Base-by-base conservation (phyloP, 2,888 invertebrate genomes). In the Pollenia amentaria region DNA sequence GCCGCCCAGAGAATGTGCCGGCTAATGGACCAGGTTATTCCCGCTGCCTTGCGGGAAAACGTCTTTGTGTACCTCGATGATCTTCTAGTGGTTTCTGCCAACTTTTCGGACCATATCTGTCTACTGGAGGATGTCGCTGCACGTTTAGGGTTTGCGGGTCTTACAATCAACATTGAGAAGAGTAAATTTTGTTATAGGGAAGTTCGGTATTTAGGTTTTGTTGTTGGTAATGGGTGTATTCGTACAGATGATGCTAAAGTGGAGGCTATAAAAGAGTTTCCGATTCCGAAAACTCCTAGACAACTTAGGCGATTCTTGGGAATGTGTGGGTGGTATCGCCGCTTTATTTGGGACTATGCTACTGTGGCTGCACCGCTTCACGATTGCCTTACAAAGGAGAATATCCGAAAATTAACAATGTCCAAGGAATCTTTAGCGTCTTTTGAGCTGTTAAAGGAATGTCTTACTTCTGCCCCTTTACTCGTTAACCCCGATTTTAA, bases 1-100 rank as follows among this genome's bases (percentile, higher is more conserved):
- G 51, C 51, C 21, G 51, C 51, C 16, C 16, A 70, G 6, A 65
- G 77, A 55, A 84, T 88, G 87, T 78, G 86, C 29, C n/a, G 85
- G 6, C 53, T 78, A 21, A 73, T 78, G 81, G 73, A 84, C 18
- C 72, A 73, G 16, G 42, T 7, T 38, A 67, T 67, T 7, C 42
- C 62, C 8, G 42, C 62, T 10, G 2, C n/a, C 2, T 21, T 55
- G 40, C 42, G 42, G 4, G 8, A 9, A 29, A 67, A 48, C 38
- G 67, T 48, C 9, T 67, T 48, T 29, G 67, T 48, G 3, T 67
- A 67, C 29, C 46, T 67, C 6, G 67, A 67, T 29, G 67, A 48
- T 12, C 44, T 78, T 42, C 48, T 78, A 67, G 67, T 65, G 40
- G 38, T 38, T 78, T 40, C 77, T 60, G 29, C 64, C 42, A 83